A percentile compares a stretch with the other conserved stretches of the same genome.
phyloP scores from a whole-genome alignment of 2,113 vertebrate genomes.

The Micronisus gabar region DNA sequence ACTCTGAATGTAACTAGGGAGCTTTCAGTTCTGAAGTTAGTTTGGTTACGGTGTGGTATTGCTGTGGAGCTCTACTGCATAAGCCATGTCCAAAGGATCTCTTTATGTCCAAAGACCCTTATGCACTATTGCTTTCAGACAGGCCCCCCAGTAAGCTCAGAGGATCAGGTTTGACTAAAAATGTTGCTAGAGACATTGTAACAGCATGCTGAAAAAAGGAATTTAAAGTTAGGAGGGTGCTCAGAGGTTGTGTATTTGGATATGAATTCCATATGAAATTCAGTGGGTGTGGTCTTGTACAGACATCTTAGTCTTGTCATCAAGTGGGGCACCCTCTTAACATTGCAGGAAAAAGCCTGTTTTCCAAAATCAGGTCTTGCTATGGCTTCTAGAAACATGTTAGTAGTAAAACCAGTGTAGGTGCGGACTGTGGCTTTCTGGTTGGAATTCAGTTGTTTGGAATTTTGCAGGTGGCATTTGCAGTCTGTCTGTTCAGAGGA shows the following conservation, averaged over 20 bases:
- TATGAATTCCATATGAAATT: background rate
- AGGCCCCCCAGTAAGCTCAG: fast-evolving
- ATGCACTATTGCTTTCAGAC: background rate
- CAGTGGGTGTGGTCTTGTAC: background rate
- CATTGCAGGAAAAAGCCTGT: background rate
- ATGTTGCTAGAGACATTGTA: background rate
- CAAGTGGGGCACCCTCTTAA: background rate
- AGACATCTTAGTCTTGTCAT: background rate
- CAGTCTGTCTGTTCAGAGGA: background rate
- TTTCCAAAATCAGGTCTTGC: background rate
- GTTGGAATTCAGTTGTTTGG: background rate
- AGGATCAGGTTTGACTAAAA: background rate
- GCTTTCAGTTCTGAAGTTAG: background rate
- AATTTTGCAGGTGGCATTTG: fast-evolving
- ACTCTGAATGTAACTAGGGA: background rate
- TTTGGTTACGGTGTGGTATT: background rate
- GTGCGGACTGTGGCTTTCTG: background rate
- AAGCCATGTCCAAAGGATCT: background rate
- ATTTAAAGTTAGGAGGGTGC: background rate
- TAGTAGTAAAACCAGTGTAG: background rate
- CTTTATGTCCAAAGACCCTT: background rate
- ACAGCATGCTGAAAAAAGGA: background rate
- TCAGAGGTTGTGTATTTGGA: background rate
- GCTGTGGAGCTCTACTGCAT: background rate
- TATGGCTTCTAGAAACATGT: background rate